Evolutionary conservation across 2,113 vertebrate species (phyloP).

Genomic region (Siniperca chuatsi): DNA sequence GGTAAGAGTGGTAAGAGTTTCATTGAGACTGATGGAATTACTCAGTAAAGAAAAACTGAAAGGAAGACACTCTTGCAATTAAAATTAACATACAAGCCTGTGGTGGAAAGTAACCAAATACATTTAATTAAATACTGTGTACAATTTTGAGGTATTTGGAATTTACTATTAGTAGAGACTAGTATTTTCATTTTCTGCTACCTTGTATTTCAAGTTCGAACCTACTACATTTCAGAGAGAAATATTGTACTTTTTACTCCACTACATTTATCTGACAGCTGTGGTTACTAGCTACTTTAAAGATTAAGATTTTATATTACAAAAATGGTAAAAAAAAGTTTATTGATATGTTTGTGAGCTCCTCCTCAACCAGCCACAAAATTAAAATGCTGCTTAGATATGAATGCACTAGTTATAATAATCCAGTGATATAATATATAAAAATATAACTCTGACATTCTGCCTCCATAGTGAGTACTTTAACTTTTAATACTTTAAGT

Average conservation of each 20-base stretch:
- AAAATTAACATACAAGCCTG: background rate
- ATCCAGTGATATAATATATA: conserved; percentile 6
- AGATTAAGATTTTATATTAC: background rate
- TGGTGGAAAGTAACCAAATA: background rate
- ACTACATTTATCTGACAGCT: conserved; percentile 2
- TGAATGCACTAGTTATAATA: background rate
- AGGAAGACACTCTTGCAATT: background rate
- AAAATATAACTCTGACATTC: background rate
- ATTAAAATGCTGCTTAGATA: background rate
- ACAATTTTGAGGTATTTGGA: background rate
- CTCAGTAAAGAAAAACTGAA: background rate
- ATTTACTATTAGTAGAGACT: background rate
- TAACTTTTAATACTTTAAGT: background rate
- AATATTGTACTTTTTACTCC: background rate
- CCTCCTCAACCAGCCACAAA: background rate
- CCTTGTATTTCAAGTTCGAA: background rate
- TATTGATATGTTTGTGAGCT: background rate
- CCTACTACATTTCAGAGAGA: background rate
- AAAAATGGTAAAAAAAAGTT: background rate
- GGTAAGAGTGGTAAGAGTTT: background rate
- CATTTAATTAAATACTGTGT: conserved; percentile 19
- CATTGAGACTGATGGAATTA: background rate
- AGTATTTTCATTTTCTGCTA: background rate
- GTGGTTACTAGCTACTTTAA: background rate
- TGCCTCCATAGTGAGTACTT: background rate